Evolutionary conservation across 35 echinoderm and acorn worm genomes (phyloP).

Genomic region (Apostichopus japonicus): DNA sequence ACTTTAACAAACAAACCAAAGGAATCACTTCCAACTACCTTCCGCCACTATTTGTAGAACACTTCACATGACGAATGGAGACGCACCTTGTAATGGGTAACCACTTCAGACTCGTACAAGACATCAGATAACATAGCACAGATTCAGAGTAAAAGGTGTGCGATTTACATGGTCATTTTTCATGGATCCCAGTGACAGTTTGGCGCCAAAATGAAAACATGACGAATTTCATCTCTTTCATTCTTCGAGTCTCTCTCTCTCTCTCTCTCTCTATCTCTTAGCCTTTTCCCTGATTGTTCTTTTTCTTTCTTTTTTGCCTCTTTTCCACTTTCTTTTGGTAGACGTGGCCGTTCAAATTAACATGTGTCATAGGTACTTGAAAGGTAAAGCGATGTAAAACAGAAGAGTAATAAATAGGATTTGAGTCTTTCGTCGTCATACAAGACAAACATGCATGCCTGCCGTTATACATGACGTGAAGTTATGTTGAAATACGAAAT

Average conservation of each 20-base stretch:
- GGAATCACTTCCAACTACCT: not conserved
- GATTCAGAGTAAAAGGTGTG: not conserved
- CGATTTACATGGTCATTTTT: slow-evolving; percentile 6
- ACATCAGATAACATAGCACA: not conserved
- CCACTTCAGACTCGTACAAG: slow-evolving; percentile 2
- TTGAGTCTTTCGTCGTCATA: no score
- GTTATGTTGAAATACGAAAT: no score
- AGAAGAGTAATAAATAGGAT: no score
- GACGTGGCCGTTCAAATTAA: no score
- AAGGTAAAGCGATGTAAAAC: no score
- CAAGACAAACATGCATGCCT: no score
- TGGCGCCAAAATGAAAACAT: slow-evolving; percentile 18
- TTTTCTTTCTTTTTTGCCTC: no score
- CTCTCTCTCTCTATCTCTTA: no score
- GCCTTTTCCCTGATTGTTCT: no score
- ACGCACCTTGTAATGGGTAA: not conserved
- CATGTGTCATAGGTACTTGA: no score
- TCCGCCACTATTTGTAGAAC: not conserved
- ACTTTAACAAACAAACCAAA: not conserved
- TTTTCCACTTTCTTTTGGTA: no score
- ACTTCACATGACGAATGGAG: slow-evolving; percentile 13
- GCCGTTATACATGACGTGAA: no score
- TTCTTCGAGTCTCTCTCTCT: not conserved
- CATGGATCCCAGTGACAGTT: not conserved
- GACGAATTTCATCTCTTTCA: not conserved